Percentiles rank a stretch among this genome's conserved stretches.
Evolutionary conservation across 1,140 invertebrate species (phyloP).

Genomic region (Penaeus indicus): DNA sequence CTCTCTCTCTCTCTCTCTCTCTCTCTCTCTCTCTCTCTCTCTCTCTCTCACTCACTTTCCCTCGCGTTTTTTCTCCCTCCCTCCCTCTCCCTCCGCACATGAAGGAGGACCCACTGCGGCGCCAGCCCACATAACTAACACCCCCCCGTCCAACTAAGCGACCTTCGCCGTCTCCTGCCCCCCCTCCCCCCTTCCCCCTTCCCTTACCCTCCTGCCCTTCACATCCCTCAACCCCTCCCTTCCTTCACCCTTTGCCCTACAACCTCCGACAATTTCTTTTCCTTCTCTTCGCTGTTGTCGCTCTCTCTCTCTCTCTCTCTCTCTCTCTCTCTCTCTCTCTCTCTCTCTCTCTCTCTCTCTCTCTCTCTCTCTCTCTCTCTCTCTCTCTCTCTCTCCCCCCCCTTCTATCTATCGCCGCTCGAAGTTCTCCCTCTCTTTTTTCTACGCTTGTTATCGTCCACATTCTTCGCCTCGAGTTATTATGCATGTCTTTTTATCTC

Average conservation of each 20-base stretch:
- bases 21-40: not conserved
- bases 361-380: too few species aligned
- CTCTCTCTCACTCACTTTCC: not conserved
- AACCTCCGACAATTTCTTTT: too few species aligned
- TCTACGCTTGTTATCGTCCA: too few species aligned
- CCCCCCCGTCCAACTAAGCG: slow-evolving; percentile 10
- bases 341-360: too few species aligned
- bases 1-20: too few species aligned
- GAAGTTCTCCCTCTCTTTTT: too few species aligned
- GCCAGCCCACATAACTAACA: slow-evolving; percentile 15
- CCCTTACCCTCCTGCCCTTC: slow-evolving; percentile 5
- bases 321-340: too few species aligned
- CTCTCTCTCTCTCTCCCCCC: too few species aligned
- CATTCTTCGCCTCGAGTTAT: too few species aligned
- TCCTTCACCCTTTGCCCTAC: not conserved
- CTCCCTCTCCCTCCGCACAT: not conserved
- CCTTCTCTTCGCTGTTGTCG: not conserved
- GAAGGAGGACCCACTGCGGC: slow-evolving; percentile 1
- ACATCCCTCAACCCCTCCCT: not conserved
- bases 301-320: not conserved
- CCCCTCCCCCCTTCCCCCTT: not conserved
- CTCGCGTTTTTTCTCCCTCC: not conserved
- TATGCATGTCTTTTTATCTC: too few species aligned
- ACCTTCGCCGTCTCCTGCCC: slow-evolving; percentile 6
- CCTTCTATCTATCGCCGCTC: too few species aligned